Base-by-base conservation (phyloP, 2,797 vertebrate genomes). In the Lepus oiostolus region DNA sequence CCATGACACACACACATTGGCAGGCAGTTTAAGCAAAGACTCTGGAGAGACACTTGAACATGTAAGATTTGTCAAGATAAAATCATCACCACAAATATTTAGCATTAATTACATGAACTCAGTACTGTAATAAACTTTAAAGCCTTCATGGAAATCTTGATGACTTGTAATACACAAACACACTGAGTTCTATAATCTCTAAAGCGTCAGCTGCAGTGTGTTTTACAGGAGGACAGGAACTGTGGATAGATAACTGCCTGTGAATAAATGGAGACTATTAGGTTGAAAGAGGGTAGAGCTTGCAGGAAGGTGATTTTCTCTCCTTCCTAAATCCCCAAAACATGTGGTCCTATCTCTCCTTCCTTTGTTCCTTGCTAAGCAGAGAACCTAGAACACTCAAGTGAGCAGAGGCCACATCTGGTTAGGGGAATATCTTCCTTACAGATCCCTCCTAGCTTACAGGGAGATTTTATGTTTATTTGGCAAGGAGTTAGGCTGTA, bases 91-190 rank as follows among this genome's bases (percentile, higher is more conserved):
- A 74, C 13, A 77, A 87, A 91, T 72, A 91, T 42, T 91, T 85
- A 92, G 28, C 67, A 87, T 70, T 75, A 70, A 65, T 93, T 68
- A 71, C 86, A 24, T 85, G 17, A 86, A 85, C 60, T 93, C 74
- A 83, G 35, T 67, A 85, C 5, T 28, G 11, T n/a, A 52, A 58
- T 35, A 68, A 67, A 19, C 19, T 32, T 28, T 21, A 63, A 89
- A 67, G 63, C 22, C 58, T 74, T 60, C 28, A 42, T 13, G 63
- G 58, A 74, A 65, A 65, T 88, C 72, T 84, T 38, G 38, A 83
- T 84, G 47, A 30, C 88, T 74, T 72, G n/a, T 38, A 87, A 93
- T 50, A 42, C 35, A 62, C 6, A 90, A 85, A 38, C 21, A 10
- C 50, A 17, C 8, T 52, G 60, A 68, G n/a, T 72, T 91, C 68